phyloP scores from a whole-genome alignment of 2,113 vertebrate genomes.

The Tichodroma muraria region DNA sequence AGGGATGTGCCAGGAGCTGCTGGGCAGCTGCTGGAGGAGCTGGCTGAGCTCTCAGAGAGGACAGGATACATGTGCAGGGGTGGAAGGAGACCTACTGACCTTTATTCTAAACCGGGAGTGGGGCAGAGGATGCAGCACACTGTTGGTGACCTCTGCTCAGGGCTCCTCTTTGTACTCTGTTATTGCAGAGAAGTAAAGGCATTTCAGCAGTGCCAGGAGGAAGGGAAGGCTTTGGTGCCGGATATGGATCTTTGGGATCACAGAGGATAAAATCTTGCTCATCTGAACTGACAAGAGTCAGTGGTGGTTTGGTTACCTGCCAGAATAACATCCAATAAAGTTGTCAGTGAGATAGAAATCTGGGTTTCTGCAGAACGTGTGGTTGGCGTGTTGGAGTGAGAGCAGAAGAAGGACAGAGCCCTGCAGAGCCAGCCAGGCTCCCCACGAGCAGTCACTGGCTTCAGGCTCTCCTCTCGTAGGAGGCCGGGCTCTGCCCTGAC shows the following conservation, averaged over 20 bases:
- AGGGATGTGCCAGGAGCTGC: background rate
- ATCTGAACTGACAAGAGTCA: background rate
- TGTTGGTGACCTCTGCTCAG: background rate
- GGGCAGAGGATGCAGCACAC: background rate
- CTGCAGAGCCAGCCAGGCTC: background rate
- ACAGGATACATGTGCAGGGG: background rate
- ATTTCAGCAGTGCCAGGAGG: background rate
- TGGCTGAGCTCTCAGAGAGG: background rate
- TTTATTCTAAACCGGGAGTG: background rate
- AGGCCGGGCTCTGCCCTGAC: background rate
- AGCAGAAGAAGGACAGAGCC: background rate
- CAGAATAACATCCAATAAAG: background rate
- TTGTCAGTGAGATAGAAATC: background rate
- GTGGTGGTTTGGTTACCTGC: background rate
- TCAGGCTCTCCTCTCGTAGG: background rate
- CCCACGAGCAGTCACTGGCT: background rate
- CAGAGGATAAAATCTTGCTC: background rate
- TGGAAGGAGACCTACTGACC: constrained; percentile 29
- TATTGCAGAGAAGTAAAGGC: background rate
- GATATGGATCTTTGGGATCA: background rate
- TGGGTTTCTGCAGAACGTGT: background rate
- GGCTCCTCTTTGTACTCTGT: background rate
- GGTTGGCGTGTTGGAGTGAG: background rate
- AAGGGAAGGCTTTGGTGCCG: background rate
- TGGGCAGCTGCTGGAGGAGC: background rate